A percentile compares a stretch with the other conserved stretches of the same genome.
Conservation (phyloP, 2,888 invertebrate genomes). For the Drosophila limbata region DNA sequence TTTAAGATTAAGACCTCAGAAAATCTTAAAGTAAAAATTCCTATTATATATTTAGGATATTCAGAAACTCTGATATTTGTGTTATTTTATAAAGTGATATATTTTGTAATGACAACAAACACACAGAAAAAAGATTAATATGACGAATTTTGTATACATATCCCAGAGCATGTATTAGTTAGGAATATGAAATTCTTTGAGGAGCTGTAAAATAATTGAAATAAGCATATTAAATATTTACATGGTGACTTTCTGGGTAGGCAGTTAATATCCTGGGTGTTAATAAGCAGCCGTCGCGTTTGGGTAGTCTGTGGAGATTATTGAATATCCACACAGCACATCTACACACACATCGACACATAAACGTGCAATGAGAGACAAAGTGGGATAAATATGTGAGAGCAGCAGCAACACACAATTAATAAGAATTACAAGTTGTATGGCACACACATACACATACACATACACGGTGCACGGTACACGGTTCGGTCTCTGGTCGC, state of each 20-base stretch:
- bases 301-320: constrained; percentile 25
- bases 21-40: too few relatives aligned
- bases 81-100: too few relatives aligned
- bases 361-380: constrained; percentile 8
- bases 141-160: too few relatives aligned
- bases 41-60: too few relatives aligned
- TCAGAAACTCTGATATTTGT: too few relatives aligned
- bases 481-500: constrained; percentile 24
- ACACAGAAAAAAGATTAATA: too few relatives aligned
- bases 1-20: too few relatives aligned
- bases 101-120: too few relatives aligned
- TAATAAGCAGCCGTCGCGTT: constrained; percentile 46
- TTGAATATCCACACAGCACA: constrained; percentile 32
- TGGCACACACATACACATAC: constrained; percentile 36
- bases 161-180: not conserved
- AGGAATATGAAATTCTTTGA: not conserved
- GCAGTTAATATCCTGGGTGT: constrained; percentile 52
- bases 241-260: constrained; percentile 27
- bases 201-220: not conserved
- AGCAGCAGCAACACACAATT: constrained; percentile 72
- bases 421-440: constrained; percentile 84
- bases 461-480: too few relatives aligned
- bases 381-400: constrained; percentile 30
- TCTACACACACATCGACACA: not conserved
- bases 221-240: constrained; percentile 16